Base-by-base conservation (phyloP, 2,113 vertebrate genomes). In the Vombatus ursinus region DNA sequence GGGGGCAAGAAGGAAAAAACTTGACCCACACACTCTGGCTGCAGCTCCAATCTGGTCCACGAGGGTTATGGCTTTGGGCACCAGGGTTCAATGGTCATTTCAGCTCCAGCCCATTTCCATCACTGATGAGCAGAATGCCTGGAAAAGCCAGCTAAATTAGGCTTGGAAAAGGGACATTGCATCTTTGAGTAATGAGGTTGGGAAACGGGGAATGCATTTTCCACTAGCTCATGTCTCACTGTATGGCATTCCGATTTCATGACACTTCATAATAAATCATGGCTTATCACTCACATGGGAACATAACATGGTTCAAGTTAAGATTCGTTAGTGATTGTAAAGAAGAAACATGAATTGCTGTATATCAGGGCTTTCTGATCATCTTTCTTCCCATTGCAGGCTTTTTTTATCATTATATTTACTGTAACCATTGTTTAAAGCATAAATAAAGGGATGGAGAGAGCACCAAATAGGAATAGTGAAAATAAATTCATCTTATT, bases 241-340 rank as follows among this genome's bases (percentile, higher is more conserved):
- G 98, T 97, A 98, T 97, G 98, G 98, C 98, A 97, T 98, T 98
- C 98, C 95, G 98, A 98, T 98, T 99, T 98, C 97, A 28, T 98
- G 98, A 98, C 98, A 98, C 98, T 98, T 98, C 95, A 96, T 98
- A 98, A 98, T 99, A 98, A 99, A 98, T 99, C 98, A 98, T 96
- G 96, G 98, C 98, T 98, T 98, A 98, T 99, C 98, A 98, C 98
- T 98, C 99, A 98, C 98, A 96, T 95, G 98, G 98, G 98, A 98
- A 97, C 92, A 94, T 96, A 99, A 98, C 98, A 98, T 49, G 96
- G 98, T 97, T 98, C 98, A 98, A 97, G 98, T 98, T 98, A 98
- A 99, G 98, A 98, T 98, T 98, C 98, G 98, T 99, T 98, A 98
- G 98, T 93, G 98, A 99, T 98, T 98, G 98, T 98, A 97, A 98